Conservation (phyloP, 2,797 vertebrate genomes). For the Heliangelus exortis region DNA sequence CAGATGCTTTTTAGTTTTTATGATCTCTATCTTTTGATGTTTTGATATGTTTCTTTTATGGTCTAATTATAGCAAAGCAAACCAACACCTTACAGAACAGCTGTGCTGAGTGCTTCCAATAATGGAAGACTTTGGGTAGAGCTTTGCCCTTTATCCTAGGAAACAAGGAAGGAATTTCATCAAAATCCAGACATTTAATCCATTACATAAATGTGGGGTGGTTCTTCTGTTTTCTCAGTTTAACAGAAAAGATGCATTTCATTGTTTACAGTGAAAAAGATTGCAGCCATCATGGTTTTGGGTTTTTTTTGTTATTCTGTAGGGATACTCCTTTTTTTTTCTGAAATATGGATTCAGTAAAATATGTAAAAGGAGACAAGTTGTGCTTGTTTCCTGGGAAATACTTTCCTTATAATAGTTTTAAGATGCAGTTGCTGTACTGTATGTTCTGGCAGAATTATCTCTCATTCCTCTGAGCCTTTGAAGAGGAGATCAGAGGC, state of each 20-base stretch:
- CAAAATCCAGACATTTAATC: conserved; percentile 29
- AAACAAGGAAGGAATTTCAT: not conserved
- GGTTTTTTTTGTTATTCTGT: not conserved
- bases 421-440: not conserved
- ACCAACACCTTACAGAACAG: not conserved
- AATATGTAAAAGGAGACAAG: not conserved
- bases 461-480: conserved; percentile 18
- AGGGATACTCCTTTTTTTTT: not conserved
- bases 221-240: not conserved
- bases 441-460: not conserved
- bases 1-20: not conserved
- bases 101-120: not conserved
- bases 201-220: conserved; percentile 28
- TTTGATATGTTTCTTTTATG: not conserved
- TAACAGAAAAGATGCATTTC: conserved; percentile 26
- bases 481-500: conserved; percentile 56
- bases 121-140: not conserved
- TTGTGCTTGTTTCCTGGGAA: conserved; percentile 24
- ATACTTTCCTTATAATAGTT: not conserved
- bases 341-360: not conserved
- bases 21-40: not conserved
- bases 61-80: not conserved
- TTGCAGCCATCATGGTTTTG: not conserved
- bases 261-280: conserved; percentile 17
- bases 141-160: not conserved